Evolutionary conservation across 2,113 vertebrate genomes (phyloP).

Genomic region (Nansenia antarctica): DNA sequence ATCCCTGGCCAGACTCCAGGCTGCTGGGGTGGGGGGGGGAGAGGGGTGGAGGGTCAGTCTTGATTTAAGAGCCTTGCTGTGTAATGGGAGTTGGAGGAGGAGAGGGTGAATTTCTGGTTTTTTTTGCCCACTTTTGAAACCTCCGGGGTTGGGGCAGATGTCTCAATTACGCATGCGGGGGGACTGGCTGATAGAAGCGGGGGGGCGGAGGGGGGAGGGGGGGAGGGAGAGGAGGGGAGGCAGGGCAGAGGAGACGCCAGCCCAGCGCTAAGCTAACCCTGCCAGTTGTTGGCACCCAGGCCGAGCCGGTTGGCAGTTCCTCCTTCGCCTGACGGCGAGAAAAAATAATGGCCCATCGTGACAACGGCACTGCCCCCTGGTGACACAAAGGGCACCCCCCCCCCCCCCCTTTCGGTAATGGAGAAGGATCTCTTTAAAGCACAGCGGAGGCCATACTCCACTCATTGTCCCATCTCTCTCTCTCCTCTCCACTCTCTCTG

Average conservation of each 20-base stretch:
- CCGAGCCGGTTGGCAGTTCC: slow-evolving; percentile 49
- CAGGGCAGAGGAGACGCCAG: slow-evolving; percentile 45
- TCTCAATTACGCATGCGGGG: slow-evolving; percentile 39
- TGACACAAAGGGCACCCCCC: slow-evolving; percentile 56
- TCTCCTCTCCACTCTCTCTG: background rate
- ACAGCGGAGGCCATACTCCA: background rate
- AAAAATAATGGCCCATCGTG: slow-evolving; percentile 61
- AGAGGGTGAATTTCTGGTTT: slow-evolving; percentile 56
- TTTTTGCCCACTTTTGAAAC: slow-evolving; percentile 51
- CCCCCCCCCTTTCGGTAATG: slow-evolving; percentile 48
- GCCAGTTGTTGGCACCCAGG: slow-evolving; percentile 60
- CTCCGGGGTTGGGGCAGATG: slow-evolving; percentile 45
- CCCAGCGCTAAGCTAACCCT: slow-evolving; percentile 51
- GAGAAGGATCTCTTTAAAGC: slow-evolving; percentile 43
- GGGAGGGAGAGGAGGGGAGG: background rate
- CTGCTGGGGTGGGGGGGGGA: slow-evolving; percentile 31
- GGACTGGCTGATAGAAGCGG: slow-evolving; percentile 50
- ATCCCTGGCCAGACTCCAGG: slow-evolving; percentile 67
- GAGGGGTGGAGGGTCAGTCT: slow-evolving; percentile 45
- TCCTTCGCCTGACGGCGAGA: slow-evolving; percentile 37
- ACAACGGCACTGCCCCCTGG: slow-evolving; percentile 55
- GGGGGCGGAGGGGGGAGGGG: slow-evolving; percentile 27
- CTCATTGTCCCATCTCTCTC: background rate
- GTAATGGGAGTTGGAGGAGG: slow-evolving; percentile 48
- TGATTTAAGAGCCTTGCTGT: slow-evolving; percentile 63